Evolutionary conservation across 1,140 invertebrate species (phyloP).

Genomic region (Drosophila navojoa): DNA sequence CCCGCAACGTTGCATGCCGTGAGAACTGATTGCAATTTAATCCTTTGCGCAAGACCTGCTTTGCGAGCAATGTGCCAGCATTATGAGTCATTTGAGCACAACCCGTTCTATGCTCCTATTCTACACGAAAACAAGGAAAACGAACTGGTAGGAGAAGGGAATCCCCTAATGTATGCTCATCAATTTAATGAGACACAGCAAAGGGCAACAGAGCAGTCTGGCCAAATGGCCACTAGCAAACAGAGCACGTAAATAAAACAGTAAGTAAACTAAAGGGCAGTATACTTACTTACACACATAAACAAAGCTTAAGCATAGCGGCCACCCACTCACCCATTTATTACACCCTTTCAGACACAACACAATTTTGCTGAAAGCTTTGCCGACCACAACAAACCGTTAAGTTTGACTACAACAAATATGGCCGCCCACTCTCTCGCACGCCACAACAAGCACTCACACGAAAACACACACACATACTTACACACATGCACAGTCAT

Average conservation of each 20-base stretch:
- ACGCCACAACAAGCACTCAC: slow-evolving; percentile 13
- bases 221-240: slow-evolving; percentile 42
- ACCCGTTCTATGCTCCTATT: slow-evolving; percentile 16
- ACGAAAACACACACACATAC: slow-evolving; percentile 59
- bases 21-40: slow-evolving; percentile 62
- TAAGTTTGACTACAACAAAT: slow-evolving; percentile 14
- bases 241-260: slow-evolving; percentile 40
- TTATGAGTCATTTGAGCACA: slow-evolving; percentile 36
- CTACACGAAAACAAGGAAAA: slow-evolving; percentile 9
- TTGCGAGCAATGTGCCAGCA: slow-evolving; percentile 10
- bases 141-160: slow-evolving; percentile 27
- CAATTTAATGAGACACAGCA: slow-evolving; percentile 54
- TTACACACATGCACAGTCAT: slow-evolving; percentile 15
- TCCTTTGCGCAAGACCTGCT: slow-evolving; percentile 56
- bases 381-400: slow-evolving; percentile 44
- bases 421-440: too few relatives aligned
- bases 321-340: slow-evolving; percentile 2
- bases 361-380: slow-evolving; percentile 44
- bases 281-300: slow-evolving; percentile 8
- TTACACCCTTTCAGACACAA: slow-evolving; percentile 51
- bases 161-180: slow-evolving; percentile 65
- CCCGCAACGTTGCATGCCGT: slow-evolving; percentile 64
- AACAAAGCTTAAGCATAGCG: slow-evolving; percentile 31
- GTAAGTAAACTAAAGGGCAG: background rate
- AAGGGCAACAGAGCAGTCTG: slow-evolving; percentile 17